Conservation (phyloP, 2,113 vertebrate genomes). For the Astur gentilis region DNA sequence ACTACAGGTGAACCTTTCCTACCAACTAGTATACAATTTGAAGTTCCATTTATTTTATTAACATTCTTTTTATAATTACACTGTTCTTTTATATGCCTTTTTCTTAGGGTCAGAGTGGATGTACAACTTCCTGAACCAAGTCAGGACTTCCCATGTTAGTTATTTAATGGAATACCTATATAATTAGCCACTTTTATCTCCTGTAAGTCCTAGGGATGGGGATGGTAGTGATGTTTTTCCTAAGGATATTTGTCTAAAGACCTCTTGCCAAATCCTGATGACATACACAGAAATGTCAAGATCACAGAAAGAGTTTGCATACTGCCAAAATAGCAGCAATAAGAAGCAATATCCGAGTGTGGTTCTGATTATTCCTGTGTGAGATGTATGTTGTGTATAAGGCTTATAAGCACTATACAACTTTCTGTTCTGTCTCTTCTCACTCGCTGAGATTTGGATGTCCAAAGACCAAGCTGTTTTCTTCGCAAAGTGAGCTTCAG, state of each 20-base stretch:
- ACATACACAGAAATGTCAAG: neutral
- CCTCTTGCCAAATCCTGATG: neutral
- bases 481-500: neutral
- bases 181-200: neutral
- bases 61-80: neutral
- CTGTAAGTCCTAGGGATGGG: neutral
- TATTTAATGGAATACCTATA: neutral
- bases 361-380: neutral
- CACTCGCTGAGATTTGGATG: neutral
- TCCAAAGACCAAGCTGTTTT: neutral
- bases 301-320: neutral
- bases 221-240: neutral
- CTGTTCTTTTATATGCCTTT: neutral
- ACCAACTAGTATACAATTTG: neutral
- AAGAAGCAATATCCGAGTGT: neutral
- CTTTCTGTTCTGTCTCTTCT: neutral
- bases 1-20: neutral
- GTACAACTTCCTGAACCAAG: neutral
- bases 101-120: neutral
- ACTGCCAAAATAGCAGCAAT: neutral
- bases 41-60: neutral
- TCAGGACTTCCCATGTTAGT: neutral
- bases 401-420: neutral
- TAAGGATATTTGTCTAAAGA: neutral
- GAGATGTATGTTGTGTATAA: neutral